These are phyloP conservation scores for Macrosoma leucophasiata DNA, from an alignment of 2,888 invertebrate genomes.

Conservation along the genomic window DNA sequence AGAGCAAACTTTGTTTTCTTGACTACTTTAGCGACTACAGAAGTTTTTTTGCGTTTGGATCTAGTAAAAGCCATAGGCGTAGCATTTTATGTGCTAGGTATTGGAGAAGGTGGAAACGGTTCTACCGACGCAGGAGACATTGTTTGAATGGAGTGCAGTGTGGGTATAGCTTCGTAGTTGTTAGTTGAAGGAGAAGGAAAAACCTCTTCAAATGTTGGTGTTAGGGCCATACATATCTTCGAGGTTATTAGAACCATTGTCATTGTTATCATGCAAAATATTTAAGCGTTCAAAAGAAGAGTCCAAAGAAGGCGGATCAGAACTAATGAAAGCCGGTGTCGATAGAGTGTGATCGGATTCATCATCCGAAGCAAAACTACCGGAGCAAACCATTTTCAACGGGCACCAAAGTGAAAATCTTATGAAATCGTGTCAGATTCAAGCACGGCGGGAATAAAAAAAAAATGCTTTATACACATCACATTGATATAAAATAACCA, in stretches of 20 bases:
- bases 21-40: slow-evolving; percentile 13
- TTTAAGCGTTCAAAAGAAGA: slow-evolving; percentile 18
- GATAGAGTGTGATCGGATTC: background rate
- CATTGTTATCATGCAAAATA: slow-evolving; percentile 16
- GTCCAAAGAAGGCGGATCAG: slow-evolving; percentile 13
- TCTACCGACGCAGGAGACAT: slow-evolving; percentile 7
- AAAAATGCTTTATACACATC: too few species aligned
- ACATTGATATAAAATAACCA: too few species aligned
- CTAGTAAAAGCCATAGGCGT: slow-evolving; percentile 17
- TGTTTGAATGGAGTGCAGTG: slow-evolving; percentile 20
- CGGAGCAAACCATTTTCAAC: too few species aligned
- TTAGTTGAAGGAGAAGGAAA: slow-evolving; percentile 18
- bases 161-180: slow-evolving; percentile 18
- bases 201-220: slow-evolving; percentile 18
- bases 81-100: slow-evolving; percentile 9
- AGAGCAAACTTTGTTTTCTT: slow-evolving; percentile 18
- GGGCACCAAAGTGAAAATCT: slow-evolving; percentile 2
- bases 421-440: slow-evolving; percentile 1
- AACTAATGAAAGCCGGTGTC: too few species aligned
- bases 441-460: slow-evolving; percentile 1
- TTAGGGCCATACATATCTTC: slow-evolving; percentile 14
- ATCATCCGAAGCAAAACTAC: slow-evolving; percentile 3
- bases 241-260: slow-evolving; percentile 7
- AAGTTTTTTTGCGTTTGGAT: slow-evolving; percentile 18
- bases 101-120: slow-evolving; percentile 8